A percentile compares a stretch with the other conserved stretches of the same genome.
Conservation (phyloP, 1,140 invertebrate genomes). For the Tetramorium simillimum region DNA sequence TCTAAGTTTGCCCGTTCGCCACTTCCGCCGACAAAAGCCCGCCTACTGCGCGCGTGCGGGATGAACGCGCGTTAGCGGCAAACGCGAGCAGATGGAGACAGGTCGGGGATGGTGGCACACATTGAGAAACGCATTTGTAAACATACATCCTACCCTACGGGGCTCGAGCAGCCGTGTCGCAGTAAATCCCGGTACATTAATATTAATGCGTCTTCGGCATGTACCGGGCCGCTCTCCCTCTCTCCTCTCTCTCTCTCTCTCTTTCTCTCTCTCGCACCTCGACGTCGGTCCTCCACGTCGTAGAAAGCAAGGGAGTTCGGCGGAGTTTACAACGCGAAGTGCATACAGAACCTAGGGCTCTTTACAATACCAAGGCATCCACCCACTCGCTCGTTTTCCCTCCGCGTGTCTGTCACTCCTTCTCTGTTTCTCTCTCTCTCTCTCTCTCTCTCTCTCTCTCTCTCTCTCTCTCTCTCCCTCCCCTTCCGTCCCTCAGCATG, state of each 20-base stretch:
- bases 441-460: not conserved
- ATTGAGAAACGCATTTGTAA: conserved; percentile 77
- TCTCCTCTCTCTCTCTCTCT: not conserved
- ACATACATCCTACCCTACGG: conserved; percentile 71
- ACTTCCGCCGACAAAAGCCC: conserved; percentile 69
- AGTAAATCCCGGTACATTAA: conserved; percentile 80
- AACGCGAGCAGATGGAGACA: conserved; percentile 8
- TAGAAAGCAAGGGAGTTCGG: conserved; percentile 71
- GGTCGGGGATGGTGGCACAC: conserved; percentile 20
- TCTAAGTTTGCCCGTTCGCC: conserved; percentile 71
- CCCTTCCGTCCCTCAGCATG: not conserved
- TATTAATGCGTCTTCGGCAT: conserved; percentile 81
- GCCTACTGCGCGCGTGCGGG: conserved; percentile 34
- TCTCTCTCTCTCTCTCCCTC: not conserved
- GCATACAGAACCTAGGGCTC: conserved; percentile 61
- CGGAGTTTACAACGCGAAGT: conserved; percentile 70
- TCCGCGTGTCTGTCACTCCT: not conserved
- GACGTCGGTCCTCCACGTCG: conserved; percentile 49
- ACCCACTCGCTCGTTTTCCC: not conserved
- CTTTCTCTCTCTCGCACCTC: conserved; percentile 7
- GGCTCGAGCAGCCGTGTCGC: conserved; percentile 74
- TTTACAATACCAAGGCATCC: conserved; percentile 63
- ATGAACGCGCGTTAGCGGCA: conserved; percentile 32
- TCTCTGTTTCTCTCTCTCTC: not conserved
- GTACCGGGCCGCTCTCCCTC: conserved; percentile 56